Conservation (phyloP, 2,888 invertebrate species). For the Cheilosia variabilis region DNA sequence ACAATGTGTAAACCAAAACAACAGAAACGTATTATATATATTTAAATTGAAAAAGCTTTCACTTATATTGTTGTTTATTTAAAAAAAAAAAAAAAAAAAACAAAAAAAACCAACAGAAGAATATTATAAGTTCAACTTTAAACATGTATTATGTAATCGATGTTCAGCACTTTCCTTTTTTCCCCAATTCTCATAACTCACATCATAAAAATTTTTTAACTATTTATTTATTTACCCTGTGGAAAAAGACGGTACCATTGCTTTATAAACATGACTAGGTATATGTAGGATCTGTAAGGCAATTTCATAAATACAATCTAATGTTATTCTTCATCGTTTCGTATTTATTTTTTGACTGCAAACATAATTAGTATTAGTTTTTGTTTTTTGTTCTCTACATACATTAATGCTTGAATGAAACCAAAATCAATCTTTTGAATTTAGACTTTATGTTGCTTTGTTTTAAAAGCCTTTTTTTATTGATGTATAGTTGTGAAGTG, state of each 20-base stretch:
- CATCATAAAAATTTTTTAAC: conserved; percentile 6
- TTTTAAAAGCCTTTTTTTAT: conserved; percentile 70
- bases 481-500: conserved; percentile 46
- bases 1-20: conserved; percentile 58
- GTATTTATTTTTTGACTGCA: conserved; percentile 53
- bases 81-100: conserved; percentile 21
- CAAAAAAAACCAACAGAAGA: not conserved
- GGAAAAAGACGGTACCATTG: conserved; percentile 64
- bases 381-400: conserved; percentile 22
- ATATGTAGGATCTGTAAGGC: conserved; percentile 32
- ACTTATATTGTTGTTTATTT: conserved; percentile 71
- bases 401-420: conserved; percentile 34
- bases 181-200: conserved; percentile 8
- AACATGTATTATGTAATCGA: conserved; percentile 43
- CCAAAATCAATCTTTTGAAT: conserved; percentile 63
- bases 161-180: conserved; percentile 59
- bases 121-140: not conserved
- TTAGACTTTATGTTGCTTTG: conserved; percentile 66
- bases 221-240: conserved; percentile 29
- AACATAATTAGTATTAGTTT: conserved; percentile 42
- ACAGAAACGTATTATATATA: conserved; percentile 50
- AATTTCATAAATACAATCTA: conserved; percentile 32
- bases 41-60: conserved; percentile 53
- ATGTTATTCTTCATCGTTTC: conserved; percentile 44
- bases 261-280: conserved; percentile 47